Evolutionary conservation across 2,888 invertebrate genomes (phyloP).

Genomic region (Seladonia tumulorum): DNA sequence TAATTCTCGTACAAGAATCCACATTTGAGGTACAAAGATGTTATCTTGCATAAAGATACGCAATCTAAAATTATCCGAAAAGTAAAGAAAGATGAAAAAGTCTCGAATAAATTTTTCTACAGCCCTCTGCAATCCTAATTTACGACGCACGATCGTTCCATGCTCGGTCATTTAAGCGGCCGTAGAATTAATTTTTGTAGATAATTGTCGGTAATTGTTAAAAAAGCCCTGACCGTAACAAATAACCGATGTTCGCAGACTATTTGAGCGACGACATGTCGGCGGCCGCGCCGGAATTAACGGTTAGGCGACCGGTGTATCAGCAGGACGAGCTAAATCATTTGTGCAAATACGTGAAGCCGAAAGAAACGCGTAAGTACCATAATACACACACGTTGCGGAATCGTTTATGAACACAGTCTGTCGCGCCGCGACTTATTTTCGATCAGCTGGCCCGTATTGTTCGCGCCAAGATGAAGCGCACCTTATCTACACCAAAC

Average conservation of each 20-base stretch:
- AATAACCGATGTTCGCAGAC: conserved; percentile 49
- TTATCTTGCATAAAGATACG: too few relatives aligned
- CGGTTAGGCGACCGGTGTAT: conserved; percentile 88
- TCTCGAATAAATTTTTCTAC: too few relatives aligned
- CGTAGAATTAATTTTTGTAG: too few relatives aligned
- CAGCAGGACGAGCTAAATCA: conserved; percentile 88
- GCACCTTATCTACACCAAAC: conserved; percentile 9
- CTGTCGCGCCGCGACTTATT: neutral
- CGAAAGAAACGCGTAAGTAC: conserved; percentile 84
- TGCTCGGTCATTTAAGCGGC: too few relatives aligned
- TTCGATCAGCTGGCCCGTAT: neutral
- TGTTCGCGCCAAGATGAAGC: neutral
- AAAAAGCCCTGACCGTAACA: neutral
- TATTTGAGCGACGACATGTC: conserved; percentile 74
- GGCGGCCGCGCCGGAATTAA: conserved; percentile 78
- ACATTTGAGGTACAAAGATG: too few relatives aligned
- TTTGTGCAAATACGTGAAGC: conserved; percentile 87
- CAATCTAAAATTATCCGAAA: too few relatives aligned
- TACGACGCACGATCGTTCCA: too few relatives aligned
- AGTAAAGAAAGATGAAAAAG: too few relatives aligned
- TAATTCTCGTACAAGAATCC: too few relatives aligned
- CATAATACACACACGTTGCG: neutral
- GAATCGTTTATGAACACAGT: neutral
- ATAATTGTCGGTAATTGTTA: too few relatives aligned
- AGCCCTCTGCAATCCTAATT: too few relatives aligned